Conservation (phyloP, 1,140 invertebrate genomes). For the Anastatus disparis region DNA sequence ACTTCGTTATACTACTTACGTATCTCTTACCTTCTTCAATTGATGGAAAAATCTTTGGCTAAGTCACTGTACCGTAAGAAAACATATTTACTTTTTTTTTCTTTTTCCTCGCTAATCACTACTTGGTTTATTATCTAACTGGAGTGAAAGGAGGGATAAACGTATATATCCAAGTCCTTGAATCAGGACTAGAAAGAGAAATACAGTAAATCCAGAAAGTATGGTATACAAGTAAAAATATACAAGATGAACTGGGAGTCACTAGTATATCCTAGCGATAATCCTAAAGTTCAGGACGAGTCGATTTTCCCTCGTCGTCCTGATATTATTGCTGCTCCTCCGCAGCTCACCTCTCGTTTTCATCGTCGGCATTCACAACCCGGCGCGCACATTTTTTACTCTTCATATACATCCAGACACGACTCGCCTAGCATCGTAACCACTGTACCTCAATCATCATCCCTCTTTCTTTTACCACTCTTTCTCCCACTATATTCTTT, state of each 20-base stretch:
- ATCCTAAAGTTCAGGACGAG: constrained; percentile 11
- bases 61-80: no score
- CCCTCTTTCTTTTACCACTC: background rate
- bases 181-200: background rate
- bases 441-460: background rate
- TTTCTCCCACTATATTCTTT: constrained; percentile 2
- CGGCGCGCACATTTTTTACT: background rate
- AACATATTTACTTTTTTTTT: no score
- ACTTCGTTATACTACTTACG: no score
- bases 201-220: no score
- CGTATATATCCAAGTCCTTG: background rate
- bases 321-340: background rate
- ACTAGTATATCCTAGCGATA: background rate
- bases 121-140: no score
- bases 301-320: constrained; percentile 8
- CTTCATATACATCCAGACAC: background rate
- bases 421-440: background rate
- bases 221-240: no score
- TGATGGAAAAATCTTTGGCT: no score
- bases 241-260: background rate
- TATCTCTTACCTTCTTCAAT: no score
- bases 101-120: no score
- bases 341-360: constrained; percentile 4
- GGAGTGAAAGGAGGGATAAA: background rate
- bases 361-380: background rate